Conservation (phyloP, 2,888 invertebrate species). For the Horisme vitalbata region DNA sequence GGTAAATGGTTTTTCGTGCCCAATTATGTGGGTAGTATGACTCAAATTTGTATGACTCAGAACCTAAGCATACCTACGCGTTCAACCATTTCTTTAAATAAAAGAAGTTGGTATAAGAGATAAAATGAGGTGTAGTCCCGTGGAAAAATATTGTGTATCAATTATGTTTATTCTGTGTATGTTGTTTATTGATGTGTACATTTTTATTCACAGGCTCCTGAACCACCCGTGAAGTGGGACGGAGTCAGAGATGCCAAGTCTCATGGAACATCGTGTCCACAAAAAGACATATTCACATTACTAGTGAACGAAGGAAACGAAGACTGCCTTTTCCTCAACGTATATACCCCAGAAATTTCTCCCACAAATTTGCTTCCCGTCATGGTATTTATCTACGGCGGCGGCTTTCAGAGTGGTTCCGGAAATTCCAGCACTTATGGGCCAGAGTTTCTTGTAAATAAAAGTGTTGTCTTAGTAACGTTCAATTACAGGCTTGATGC, state of each 20-base stretch:
- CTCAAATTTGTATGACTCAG: too few species aligned
- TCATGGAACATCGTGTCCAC: constrained; percentile 53
- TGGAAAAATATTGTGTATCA: too few species aligned
- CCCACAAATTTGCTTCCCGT: constrained; percentile 39
- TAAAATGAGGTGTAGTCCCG: too few species aligned
- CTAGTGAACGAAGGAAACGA: constrained; percentile 38
- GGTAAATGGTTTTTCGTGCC: too few species aligned
- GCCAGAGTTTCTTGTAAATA: constrained; percentile 76
- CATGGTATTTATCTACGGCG: constrained; percentile 55
- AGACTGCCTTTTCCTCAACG: constrained; percentile 56
- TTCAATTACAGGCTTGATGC: constrained; percentile 79
- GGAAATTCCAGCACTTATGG: constrained; percentile 71
- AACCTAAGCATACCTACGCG: too few species aligned
- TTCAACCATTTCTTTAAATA: too few species aligned
- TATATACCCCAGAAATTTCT: constrained; percentile 45
- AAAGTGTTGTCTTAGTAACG: constrained; percentile 78
- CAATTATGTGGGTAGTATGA: too few species aligned
- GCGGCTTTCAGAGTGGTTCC: constrained; percentile 47
- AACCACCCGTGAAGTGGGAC: constrained; percentile 50
- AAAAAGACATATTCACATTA: constrained; percentile 27
- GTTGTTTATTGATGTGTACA: background rate
- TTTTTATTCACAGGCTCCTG: constrained; percentile 45
- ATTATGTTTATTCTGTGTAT: too few species aligned
- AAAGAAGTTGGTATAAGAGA: too few species aligned
- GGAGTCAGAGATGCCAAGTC: constrained; percentile 51